phyloP scores from a whole-genome alignment of 2,888 invertebrate genomes.

The Morpho achilles region DNA sequence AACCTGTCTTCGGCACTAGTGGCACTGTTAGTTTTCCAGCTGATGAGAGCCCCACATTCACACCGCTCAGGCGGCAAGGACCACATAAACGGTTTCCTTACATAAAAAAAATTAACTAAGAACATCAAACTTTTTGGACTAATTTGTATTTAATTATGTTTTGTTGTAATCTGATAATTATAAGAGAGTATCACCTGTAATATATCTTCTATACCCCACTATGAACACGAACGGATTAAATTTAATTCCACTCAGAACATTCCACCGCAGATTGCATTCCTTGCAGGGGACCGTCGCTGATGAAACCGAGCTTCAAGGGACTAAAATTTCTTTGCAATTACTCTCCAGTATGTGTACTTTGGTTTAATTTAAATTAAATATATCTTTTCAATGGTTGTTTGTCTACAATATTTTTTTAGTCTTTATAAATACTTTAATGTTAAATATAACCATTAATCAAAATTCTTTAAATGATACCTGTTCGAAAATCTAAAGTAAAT shows the following conservation, averaged over 20 bases:
- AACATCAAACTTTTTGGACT: too few species aligned
- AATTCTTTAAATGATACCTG: too few species aligned
- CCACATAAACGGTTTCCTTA: too few species aligned
- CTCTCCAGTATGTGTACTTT: not conserved
- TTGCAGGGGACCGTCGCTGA: slow-evolving; percentile 5
- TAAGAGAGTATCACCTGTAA: not conserved
- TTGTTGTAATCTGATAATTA: too few species aligned
- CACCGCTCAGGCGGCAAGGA: too few species aligned
- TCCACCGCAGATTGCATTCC: slow-evolving; percentile 72
- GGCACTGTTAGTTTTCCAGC: too few species aligned
- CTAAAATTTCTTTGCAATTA: slow-evolving; percentile 4
- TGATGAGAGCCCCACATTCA: too few species aligned
- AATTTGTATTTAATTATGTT: too few species aligned
- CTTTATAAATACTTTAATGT: not conserved
- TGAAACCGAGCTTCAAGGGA: slow-evolving; percentile 3
- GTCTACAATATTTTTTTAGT: not conserved
- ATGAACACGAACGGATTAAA: slow-evolving; percentile 50
- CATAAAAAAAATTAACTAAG: too few species aligned
- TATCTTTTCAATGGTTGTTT: not conserved
- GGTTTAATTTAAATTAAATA: not conserved
- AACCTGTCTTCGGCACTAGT: too few species aligned
- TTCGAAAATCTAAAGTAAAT: too few species aligned
- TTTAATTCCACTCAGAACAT: slow-evolving; percentile 64
- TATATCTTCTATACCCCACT: slow-evolving; percentile 28
- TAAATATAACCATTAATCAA: too few species aligned